phyloP scores from a whole-genome alignment of 1,140 invertebrate species.

The Brachionus paranguensis region DNA sequence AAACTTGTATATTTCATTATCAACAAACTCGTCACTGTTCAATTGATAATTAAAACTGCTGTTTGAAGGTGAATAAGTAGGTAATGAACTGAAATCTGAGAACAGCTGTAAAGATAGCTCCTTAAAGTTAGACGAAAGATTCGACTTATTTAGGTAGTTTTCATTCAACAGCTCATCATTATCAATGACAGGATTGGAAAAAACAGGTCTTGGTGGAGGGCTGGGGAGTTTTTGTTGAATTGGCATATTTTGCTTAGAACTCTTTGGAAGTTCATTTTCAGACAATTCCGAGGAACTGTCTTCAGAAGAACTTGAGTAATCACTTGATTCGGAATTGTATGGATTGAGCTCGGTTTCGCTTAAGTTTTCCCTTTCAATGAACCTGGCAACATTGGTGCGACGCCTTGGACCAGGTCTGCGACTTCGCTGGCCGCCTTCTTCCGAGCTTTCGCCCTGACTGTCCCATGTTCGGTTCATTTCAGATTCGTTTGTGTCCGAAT shows the following conservation, averaged over 20 bases:
- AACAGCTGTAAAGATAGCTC: neutral
- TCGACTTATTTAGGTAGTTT: neutral
- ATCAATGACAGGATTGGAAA: neutral
- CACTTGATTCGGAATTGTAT: neutral
- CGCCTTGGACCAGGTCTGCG: neutral
- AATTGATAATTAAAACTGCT: neutral
- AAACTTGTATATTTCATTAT: conserved; percentile 29
- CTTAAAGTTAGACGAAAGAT: neutral
- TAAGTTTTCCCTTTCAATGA: conserved; percentile 33
- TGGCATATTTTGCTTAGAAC: neutral
- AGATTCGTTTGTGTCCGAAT: conserved; percentile 20
- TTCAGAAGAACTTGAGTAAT: neutral
- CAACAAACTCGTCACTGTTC: neutral
- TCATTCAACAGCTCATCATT: neutral
- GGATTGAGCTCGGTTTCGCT: conserved; percentile 32
- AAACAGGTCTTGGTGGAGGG: neutral
- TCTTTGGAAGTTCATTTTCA: neutral
- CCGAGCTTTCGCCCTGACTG: neutral
- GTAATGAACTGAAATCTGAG: neutral
- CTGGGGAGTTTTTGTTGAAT: neutral
- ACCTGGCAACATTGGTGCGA: conserved; percentile 10
- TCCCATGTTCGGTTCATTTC: neutral
- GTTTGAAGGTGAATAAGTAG: neutral
- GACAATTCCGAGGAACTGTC: conserved; percentile 1
- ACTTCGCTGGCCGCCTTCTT: neutral